A percentile compares a stretch with the other conserved stretches of the same genome.
These are phyloP conservation scores for Parasteatoda lunata DNA, from an alignment of 2,888 invertebrate genomes.

Conservation along the genomic window DNA sequence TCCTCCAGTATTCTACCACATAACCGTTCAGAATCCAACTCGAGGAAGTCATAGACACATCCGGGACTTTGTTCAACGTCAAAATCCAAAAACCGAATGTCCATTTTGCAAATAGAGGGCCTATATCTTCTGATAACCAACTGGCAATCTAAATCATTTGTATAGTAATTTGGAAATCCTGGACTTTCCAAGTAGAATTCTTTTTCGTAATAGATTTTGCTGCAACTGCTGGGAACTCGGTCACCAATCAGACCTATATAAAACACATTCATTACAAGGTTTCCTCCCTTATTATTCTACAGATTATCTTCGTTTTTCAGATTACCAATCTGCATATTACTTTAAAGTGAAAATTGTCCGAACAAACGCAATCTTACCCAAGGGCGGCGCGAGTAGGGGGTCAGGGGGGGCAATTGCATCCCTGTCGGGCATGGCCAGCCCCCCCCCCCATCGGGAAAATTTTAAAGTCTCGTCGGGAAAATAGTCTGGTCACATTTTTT, in stretches of 20 bases:
- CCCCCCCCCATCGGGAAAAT: too few relatives aligned
- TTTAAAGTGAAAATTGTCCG: too few relatives aligned
- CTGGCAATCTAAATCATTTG: constrained; percentile 69
- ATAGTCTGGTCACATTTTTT: too few relatives aligned
- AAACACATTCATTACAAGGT: too few relatives aligned
- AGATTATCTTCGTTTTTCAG: too few relatives aligned
- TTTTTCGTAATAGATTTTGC: constrained; percentile 61
- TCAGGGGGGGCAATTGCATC: too few relatives aligned
- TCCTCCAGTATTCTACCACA: constrained; percentile 69
- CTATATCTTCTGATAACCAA: constrained; percentile 68
- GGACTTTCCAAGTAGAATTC: constrained; percentile 69
- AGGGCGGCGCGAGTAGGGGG: too few relatives aligned
- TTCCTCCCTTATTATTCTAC: too few relatives aligned
- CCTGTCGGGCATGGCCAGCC: too few relatives aligned
- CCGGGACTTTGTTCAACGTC: constrained; percentile 68
- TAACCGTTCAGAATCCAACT: constrained; percentile 65
- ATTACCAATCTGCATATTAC: too few relatives aligned
- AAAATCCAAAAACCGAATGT: constrained; percentile 69
- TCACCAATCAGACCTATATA: constrained; percentile 44
- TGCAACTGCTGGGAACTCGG: constrained; percentile 59
- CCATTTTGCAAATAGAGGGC: constrained; percentile 68
- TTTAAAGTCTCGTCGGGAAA: too few relatives aligned
- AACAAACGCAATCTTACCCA: too few relatives aligned
- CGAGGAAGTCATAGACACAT: constrained; percentile 69
- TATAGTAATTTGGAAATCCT: constrained; percentile 68